These are phyloP conservation scores for Lycorma delicatula DNA, from an alignment of 1,140 invertebrate genomes.

Conservation along the genomic window DNA sequence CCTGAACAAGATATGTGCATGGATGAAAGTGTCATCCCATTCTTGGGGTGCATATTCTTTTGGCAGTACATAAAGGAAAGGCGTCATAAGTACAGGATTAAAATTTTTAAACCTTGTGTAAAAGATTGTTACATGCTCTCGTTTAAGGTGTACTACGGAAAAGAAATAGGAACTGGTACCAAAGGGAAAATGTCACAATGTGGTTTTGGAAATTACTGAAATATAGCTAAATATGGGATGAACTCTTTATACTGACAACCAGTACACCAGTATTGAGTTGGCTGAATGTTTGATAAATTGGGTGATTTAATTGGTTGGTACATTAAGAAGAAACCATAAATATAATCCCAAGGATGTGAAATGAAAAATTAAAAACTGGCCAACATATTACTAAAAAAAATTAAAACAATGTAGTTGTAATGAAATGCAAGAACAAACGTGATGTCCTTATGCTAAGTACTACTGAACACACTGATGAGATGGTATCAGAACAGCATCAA, in stretches of 20 bases:
- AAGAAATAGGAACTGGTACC: too few species aligned
- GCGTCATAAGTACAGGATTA: too few species aligned
- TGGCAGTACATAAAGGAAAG: too few species aligned
- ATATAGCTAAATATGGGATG: slow-evolving; percentile 34
- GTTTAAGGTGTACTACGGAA: too few species aligned
- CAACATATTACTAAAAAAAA: slow-evolving; percentile 31
- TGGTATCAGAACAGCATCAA: slow-evolving; percentile 25
- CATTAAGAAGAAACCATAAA: slow-evolving; percentile 31
- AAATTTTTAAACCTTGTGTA: too few species aligned
- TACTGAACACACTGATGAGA: slow-evolving; percentile 28
- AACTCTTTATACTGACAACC: slow-evolving; percentile 39
- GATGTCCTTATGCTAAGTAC: slow-evolving; percentile 32
- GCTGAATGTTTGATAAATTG: slow-evolving; percentile 29
- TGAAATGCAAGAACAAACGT: slow-evolving; percentile 35
- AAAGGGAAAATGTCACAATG: too few species aligned
- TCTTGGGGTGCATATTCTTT: too few species aligned
- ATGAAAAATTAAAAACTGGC: slow-evolving; percentile 32
- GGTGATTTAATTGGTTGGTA: slow-evolving; percentile 34
- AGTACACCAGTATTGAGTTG: slow-evolving; percentile 34
- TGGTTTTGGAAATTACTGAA: too few species aligned
- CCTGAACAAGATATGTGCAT: too few species aligned
- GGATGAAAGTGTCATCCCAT: too few species aligned
- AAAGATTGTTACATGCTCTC: too few species aligned
- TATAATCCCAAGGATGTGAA: slow-evolving; percentile 30
- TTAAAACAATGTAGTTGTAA: slow-evolving; percentile 28